A percentile compares a stretch with the other conserved stretches of the same genome.
phyloP scores from a whole-genome alignment of 2,113 vertebrate species.

The Phaethon lepturus region DNA sequence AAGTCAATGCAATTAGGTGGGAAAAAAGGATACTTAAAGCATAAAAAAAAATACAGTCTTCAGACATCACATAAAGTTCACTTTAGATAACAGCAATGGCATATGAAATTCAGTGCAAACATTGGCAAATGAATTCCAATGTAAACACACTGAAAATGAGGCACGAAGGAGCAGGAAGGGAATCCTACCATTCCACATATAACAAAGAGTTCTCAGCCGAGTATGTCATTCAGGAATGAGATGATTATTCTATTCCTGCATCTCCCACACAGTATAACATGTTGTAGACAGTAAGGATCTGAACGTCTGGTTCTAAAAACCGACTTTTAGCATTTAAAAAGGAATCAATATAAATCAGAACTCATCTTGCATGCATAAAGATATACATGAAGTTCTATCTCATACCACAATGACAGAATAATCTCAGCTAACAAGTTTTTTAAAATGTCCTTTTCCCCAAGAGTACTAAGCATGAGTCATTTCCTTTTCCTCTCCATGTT shows the following conservation, averaged over 20 bases:
- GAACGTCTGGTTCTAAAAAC: background rate
- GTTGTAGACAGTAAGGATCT: background rate
- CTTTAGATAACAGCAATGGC: background rate
- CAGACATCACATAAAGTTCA: background rate
- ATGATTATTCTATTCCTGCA: background rate
- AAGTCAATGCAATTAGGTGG: background rate
- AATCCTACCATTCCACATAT: background rate
- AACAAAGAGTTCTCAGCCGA: background rate
- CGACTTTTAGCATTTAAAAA: background rate
- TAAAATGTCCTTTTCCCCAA: background rate
- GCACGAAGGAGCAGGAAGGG: background rate
- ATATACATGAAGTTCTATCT: background rate
- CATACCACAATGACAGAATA: background rate
- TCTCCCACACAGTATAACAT: background rate
- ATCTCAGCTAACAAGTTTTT: background rate
- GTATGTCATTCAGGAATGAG: background rate
- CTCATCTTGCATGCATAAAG: background rate
- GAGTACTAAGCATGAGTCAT: background rate
- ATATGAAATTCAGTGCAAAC: background rate
- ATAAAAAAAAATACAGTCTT: background rate
- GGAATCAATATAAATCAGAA: background rate
- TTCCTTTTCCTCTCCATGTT: background rate
- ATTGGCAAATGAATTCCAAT: background rate
- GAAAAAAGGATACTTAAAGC: background rate
- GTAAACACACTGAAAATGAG: background rate